A percentile compares a stretch with the other conserved stretches of the same genome.
These are phyloP conservation scores for Ptychobarbus kaznakovi DNA, from an alignment of 2,797 vertebrate genomes.

Conservation along the genomic window DNA sequence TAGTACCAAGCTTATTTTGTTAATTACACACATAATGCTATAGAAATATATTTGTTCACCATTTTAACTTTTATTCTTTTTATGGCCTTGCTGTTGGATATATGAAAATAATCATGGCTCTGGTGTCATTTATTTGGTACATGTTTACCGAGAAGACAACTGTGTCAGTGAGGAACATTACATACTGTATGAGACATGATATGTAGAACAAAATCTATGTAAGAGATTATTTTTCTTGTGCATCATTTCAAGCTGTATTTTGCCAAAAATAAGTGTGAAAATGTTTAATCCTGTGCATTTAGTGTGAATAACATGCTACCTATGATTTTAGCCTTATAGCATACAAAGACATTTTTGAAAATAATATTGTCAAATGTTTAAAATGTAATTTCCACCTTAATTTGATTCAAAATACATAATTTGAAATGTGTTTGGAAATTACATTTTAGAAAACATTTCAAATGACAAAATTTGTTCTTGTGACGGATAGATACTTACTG, in stretches of 20 bases:
- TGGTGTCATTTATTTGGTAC: background rate
- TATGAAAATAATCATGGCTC: background rate
- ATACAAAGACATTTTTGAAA: background rate
- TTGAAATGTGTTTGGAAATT: background rate
- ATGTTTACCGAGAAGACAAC: background rate
- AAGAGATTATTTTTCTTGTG: background rate
- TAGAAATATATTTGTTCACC: background rate
- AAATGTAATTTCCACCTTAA: background rate
- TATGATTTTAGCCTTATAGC: background rate
- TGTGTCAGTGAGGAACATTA: background rate
- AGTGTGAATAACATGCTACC: background rate
- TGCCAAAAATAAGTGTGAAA: background rate
- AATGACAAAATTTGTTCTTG: background rate
- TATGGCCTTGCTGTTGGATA: background rate
- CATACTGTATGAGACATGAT: background rate
- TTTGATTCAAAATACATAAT: background rate
- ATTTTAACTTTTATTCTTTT: background rate
- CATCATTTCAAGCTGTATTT: conserved; percentile 3
- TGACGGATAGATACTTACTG: background rate
- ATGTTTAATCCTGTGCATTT: background rate
- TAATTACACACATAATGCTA: background rate
- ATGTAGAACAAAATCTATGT: background rate
- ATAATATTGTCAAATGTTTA: background rate
- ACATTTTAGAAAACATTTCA: background rate
- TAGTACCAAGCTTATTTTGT: background rate